These are phyloP conservation scores for Loxodonta africana DNA, from an alignment of 2,113 vertebrate genomes.

Conservation along the genomic window DNA sequence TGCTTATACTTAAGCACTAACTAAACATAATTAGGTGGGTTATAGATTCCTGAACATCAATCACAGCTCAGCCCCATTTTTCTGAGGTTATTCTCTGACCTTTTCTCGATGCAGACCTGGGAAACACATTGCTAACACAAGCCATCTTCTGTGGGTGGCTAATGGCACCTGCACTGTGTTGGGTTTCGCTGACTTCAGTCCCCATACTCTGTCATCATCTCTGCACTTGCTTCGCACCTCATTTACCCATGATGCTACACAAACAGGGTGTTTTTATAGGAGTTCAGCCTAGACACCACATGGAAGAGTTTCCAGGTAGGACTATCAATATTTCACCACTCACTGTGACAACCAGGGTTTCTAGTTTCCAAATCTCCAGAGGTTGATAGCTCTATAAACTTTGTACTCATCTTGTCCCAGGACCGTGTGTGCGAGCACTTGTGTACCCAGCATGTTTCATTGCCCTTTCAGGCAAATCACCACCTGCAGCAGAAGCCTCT, in stretches of 20 bases:
- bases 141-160: background rate
- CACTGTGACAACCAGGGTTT: background rate
- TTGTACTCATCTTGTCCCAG: background rate
- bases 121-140: background rate
- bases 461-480: constrained; percentile 82
- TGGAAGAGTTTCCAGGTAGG: background rate
- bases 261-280: background rate
- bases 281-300: background rate
- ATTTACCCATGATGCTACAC: background rate
- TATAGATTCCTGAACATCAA: background rate
- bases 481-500: constrained; percentile 61
- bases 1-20: background rate
- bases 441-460: background rate
- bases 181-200: background rate
- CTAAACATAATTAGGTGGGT: background rate
- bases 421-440: too few species aligned
- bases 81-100: background rate
- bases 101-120: background rate
- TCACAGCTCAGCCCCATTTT: background rate
- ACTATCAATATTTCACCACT: background rate
- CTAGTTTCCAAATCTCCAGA: background rate
- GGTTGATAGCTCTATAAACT: background rate
- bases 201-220: background rate
- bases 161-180: background rate
- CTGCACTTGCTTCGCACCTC: background rate